phyloP scores from a whole-genome alignment of 2,888 invertebrate genomes.

The Prionchulus punctatus region DNA sequence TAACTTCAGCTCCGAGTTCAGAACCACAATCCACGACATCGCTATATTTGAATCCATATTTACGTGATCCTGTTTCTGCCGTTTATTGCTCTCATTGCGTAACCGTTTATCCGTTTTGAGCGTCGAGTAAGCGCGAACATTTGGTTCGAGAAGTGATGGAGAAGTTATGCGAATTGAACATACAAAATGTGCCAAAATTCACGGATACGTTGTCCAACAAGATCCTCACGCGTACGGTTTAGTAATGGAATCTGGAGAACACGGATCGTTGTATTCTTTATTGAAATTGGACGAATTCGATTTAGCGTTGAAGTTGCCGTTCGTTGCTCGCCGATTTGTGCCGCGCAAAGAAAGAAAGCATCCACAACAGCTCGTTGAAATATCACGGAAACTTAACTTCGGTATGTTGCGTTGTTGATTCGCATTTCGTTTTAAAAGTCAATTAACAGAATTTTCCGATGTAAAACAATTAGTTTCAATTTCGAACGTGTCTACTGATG shows the following conservation, averaged over 20 bases:
- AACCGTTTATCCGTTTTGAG: no score
- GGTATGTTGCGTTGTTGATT: neutral
- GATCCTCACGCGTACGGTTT: neutral
- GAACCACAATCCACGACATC: no score
- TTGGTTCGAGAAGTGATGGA: no score
- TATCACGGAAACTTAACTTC: neutral
- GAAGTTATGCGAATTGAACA: no score
- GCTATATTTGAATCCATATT: no score
- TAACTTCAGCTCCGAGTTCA: no score
- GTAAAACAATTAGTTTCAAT: neutral
- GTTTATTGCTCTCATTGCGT: no score
- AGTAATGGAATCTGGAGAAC: neutral
- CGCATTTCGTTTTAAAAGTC: neutral
- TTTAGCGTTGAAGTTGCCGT: neutral
- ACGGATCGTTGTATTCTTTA: neutral
- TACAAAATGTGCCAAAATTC: no score
- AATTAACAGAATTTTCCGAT: neutral
- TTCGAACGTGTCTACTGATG: neutral
- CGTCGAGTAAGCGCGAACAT: no score
- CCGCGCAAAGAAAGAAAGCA: neutral
- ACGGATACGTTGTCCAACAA: neutral
- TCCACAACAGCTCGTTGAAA: neutral
- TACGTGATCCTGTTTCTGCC: no score
- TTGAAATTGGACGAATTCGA: neutral
- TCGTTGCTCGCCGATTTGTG: neutral